Percentiles rank a stretch among this genome's conserved stretches.
phyloP scores from a whole-genome alignment of 64 coral and sea anemone species.

The Montipora sp. region DNA sequence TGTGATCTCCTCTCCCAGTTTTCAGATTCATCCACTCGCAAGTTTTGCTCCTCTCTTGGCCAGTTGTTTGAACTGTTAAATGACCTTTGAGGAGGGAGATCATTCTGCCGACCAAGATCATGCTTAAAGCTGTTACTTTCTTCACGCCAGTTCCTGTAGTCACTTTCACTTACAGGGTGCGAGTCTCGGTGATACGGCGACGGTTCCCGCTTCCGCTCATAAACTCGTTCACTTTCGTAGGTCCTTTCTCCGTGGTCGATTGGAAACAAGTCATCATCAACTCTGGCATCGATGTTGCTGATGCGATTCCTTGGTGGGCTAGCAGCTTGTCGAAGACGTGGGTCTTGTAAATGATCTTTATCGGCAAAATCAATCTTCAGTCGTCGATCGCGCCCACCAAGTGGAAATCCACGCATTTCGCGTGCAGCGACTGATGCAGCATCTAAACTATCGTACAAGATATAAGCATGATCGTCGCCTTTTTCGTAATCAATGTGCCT shows the following conservation, averaged over 20 bases:
- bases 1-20: constrained; percentile 84
- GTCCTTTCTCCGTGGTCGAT: constrained; percentile 59
- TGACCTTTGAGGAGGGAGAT: constrained; percentile 65
- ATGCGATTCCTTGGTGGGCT: constrained; percentile 78
- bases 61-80: constrained; percentile 66
- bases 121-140: constrained; percentile 70
- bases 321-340: constrained; percentile 64
- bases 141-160: constrained; percentile 86
- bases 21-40: constrained; percentile 69
- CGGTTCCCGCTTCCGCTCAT: constrained; percentile 78
- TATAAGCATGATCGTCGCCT: constrained; percentile 98
- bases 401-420: constrained; percentile 98
- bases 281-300: constrained; percentile 74
- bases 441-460: constrained; percentile 99
- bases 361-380: constrained; percentile 99
- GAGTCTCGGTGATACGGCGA: constrained; percentile 69
- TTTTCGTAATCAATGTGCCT: constrained; percentile 97
- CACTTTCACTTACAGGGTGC: constrained; percentile 60
- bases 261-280: constrained; percentile 72
- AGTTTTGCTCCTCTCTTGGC: constrained; percentile 62
- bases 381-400: constrained; percentile 87
- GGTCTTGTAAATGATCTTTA: constrained; percentile 97
- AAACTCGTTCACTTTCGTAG: constrained; percentile 78
- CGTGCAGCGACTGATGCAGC: constrained; percentile 99
- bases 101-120: constrained; percentile 75